These are phyloP conservation scores for Apteryx mantelli DNA, from an alignment of 2,113 vertebrate genomes.

Conservation along the genomic window DNA sequence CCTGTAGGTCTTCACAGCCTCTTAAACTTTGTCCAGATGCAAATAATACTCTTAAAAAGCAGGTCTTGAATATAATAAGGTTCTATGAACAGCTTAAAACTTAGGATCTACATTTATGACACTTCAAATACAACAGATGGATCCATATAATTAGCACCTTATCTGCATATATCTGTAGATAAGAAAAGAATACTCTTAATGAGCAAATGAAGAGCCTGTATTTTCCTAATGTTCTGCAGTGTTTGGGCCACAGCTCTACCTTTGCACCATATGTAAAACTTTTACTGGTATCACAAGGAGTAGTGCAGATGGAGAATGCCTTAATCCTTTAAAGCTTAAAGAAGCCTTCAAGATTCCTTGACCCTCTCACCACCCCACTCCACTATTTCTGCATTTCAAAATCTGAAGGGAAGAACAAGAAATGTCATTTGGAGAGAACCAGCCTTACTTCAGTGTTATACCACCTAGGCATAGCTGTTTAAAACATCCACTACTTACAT, in stretches of 20 bases:
- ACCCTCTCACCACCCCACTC: neutral
- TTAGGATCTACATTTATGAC: slow-evolving; percentile 31
- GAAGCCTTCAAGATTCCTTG: neutral
- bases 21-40: neutral
- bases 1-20: neutral
- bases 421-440: neutral
- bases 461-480: neutral
- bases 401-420: neutral
- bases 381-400: neutral
- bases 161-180: slow-evolving; percentile 50
- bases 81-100: slow-evolving; percentile 36
- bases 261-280: neutral
- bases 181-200: slow-evolving; percentile 38
- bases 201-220: neutral
- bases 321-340: neutral
- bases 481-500: neutral
- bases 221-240: neutral
- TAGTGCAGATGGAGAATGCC: neutral
- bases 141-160: slow-evolving; percentile 55
- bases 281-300: neutral
- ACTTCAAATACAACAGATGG: slow-evolving; percentile 67
- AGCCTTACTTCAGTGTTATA: neutral
- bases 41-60: neutral
- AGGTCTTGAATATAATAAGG: slow-evolving; percentile 6
- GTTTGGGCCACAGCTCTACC: neutral